A percentile compares a stretch with the other conserved stretches of the same genome.
Conservation (phyloP, 1,140 invertebrate species). For the Drosophila bocqueti region DNA sequence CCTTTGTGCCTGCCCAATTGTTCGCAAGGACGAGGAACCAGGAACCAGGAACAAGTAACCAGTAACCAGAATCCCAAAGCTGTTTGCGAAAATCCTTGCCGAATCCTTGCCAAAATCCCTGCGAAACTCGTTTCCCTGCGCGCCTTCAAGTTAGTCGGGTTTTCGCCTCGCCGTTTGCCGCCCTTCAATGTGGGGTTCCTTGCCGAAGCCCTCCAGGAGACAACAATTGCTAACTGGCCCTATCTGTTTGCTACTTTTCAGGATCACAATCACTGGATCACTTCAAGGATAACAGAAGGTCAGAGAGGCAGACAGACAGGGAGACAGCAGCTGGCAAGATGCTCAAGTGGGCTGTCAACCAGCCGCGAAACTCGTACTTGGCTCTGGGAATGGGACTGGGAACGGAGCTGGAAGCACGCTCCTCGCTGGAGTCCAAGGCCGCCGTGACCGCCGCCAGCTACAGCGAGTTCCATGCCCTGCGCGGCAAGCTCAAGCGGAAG, state of each 20-base stretch:
- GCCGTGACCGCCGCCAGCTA: constrained; percentile 28
- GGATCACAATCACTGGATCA: neutral
- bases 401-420: constrained; percentile 2
- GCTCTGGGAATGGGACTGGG: constrained; percentile 22
- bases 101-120: constrained; percentile 16
- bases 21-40: constrained; percentile 27
- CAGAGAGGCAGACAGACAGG: neutral
- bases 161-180: neutral
- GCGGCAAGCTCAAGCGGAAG: constrained; percentile 52
- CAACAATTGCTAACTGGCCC: constrained; percentile 41
- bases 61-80: constrained; percentile 7
- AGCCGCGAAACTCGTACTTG: constrained; percentile 74
- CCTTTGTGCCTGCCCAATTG: constrained; percentile 45
- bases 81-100: constrained; percentile 36
- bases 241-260: constrained; percentile 35
- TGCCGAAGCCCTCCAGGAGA: neutral
- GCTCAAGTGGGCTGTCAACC: constrained; percentile 84
- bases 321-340: constrained; percentile 65
- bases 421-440: constrained; percentile 14
- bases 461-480: constrained; percentile 47
- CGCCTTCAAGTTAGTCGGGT: constrained; percentile 30
- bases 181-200: neutral
- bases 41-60: neutral
- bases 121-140: constrained; percentile 28
- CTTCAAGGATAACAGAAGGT: neutral